phyloP scores from a whole-genome alignment of 2,113 vertebrate genomes.

The Paramisgurnus dabryanus region DNA sequence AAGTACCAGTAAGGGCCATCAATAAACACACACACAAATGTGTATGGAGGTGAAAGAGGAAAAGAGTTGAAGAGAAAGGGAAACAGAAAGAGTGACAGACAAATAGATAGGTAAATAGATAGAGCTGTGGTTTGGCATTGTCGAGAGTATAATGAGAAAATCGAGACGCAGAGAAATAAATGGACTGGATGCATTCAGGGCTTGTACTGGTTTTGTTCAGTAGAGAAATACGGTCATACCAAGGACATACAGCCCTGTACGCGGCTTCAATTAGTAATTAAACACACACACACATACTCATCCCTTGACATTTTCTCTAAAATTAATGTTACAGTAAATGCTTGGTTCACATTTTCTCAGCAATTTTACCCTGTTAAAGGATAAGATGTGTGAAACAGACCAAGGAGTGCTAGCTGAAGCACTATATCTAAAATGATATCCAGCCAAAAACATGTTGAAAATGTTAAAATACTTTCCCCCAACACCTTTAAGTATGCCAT shows the following conservation, averaged over 20 bases:
- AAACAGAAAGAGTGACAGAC: not conserved
- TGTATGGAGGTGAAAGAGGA: not conserved
- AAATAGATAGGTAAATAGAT: not conserved
- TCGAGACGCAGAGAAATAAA: not conserved
- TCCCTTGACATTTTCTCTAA: constrained; percentile 8
- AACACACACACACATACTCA: not conserved
- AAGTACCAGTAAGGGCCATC: not conserved
- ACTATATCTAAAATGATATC: too few species aligned
- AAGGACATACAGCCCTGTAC: constrained; percentile 14
- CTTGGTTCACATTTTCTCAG: too few species aligned
- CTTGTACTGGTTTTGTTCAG: not conserved
- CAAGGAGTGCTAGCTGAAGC: too few species aligned
- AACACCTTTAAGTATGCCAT: too few species aligned
- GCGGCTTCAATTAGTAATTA: constrained; percentile 2
- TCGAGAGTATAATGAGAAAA: not conserved
- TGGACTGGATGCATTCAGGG: not conserved
- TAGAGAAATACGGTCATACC: constrained; percentile 12
- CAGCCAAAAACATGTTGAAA: too few species aligned
- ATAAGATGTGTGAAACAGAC: too few species aligned
- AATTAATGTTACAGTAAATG: constrained; percentile 9
- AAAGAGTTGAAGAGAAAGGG: not conserved
- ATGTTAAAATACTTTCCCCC: too few species aligned
- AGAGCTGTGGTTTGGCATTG: not conserved
- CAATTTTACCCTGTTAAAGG: too few species aligned
- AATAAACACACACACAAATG: constrained; percentile 1